Conservation (phyloP, 2,888 invertebrate species). For the Drosophila kokeensis region DNA sequence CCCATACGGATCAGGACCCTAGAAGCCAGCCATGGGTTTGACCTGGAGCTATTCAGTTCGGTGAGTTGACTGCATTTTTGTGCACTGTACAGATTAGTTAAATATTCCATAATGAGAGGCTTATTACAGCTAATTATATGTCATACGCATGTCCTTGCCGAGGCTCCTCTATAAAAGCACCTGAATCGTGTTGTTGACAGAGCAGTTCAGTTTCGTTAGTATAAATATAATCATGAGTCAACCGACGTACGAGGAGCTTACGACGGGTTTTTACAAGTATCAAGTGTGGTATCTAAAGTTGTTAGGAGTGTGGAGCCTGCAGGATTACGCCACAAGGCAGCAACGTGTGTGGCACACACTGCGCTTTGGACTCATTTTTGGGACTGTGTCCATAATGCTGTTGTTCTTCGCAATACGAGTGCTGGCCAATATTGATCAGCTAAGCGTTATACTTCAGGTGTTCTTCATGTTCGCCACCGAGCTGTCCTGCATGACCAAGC, state of each 20-base stretch:
- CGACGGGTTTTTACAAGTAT: slow-evolving; percentile 59
- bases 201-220: slow-evolving; percentile 1
- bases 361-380: slow-evolving; percentile 33
- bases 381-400: slow-evolving; percentile 58
- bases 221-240: slow-evolving; percentile 41
- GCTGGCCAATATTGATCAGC: slow-evolving; percentile 47
- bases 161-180: slow-evolving; percentile 29
- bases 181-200: background rate
- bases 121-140: slow-evolving; percentile 54
- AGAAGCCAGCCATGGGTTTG: slow-evolving; percentile 62
- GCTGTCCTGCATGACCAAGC: slow-evolving; percentile 65
- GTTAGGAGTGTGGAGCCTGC: slow-evolving; percentile 55
- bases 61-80: slow-evolving; percentile 54
- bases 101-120: slow-evolving; percentile 31
- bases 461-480: slow-evolving; percentile 74
- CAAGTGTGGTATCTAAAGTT: slow-evolving; percentile 57
- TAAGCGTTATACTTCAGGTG: slow-evolving; percentile 69
- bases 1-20: slow-evolving; percentile 63
- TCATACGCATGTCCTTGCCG: slow-evolving; percentile 2
- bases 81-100: slow-evolving; percentile 38
- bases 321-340: background rate
- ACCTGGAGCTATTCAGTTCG: slow-evolving; percentile 68
- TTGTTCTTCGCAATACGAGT: slow-evolving; percentile 66
- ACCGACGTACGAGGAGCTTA: slow-evolving; percentile 14
- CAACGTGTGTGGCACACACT: slow-evolving; percentile 30